Evolutionary conservation across 2,888 invertebrate genomes (phyloP), one percentile per base, ranked within the genome.

Genomic region (Drosophila nigricruria): DNA sequence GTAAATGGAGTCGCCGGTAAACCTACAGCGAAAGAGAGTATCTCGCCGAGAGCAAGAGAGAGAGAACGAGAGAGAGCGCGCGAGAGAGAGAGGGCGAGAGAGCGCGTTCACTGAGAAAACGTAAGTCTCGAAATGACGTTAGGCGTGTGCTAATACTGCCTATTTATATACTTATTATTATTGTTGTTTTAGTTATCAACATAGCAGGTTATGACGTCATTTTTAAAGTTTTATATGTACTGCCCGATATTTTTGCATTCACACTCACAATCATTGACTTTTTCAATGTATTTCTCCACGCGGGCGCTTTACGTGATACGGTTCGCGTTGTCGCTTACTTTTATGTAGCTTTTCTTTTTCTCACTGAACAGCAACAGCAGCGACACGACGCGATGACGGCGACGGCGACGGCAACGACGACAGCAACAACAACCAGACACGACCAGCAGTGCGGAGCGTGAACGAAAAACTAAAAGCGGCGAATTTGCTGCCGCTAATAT

Each of bases 371-470:
- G 53, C 80, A 63, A 56, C 83, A 70, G 52, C 80, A 47, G 63
- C 83, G 52, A 63, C 38, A 68, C 71, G 56, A 59, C 72, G 52
- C 61, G 59, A 47, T 62, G 45, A 53, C 61, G 34, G 49, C 47
- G 47, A 47, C 42, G 42, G n/a, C 56, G 49, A 56, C 73, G 42
- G n/a, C n/a, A n/a, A n/a, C 69, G 62, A 59, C 82, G 74, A 74
- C 73, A 81, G 79, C 82, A 81, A 83, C 85, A 88, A 83, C 88
- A 88, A 88, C 74, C 81, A 65, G 73, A 70, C 82, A 82, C 80
- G 75, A 90, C 91, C 89, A 85, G 70, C 85, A 82, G 81, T 80
- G 86, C 80, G 77, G 81, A 88, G 82, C 83, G 82, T 85, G 80
- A 75, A 78, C 81, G 82, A 81, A 86, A 79, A 88, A 91, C 89